These are phyloP conservation scores for Telmatochromis brichardi DNA, from an alignment of 2,113 vertebrate genomes.

Conservation along the genomic window DNA sequence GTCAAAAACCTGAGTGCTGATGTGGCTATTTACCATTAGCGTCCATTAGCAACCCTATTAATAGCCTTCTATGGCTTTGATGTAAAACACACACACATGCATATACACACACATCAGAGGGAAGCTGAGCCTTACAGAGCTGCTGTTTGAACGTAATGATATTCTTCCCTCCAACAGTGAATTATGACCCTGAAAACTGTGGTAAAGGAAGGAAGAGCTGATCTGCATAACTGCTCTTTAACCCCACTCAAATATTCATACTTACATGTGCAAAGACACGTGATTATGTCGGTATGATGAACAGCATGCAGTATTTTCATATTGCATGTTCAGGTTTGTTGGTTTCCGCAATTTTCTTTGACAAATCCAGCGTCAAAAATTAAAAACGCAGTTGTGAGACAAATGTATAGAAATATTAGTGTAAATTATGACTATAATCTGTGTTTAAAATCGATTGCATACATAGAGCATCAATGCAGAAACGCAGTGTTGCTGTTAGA, in stretches of 20 bases:
- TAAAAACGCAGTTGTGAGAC: not conserved
- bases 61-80: constrained; percentile 50
- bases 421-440: not conserved
- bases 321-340: not conserved
- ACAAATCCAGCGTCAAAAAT: not conserved
- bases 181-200: constrained; percentile 15
- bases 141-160: constrained; percentile 30
- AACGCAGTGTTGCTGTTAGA: accelerated
- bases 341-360: accelerated
- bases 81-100: constrained; percentile 22
- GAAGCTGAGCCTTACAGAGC: constrained; percentile 9
- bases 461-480: not conserved
- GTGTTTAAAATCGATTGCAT: not conserved
- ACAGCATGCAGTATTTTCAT: accelerated
- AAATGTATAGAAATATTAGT: not conserved
- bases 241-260: constrained; percentile 3
- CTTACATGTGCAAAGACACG: not conserved
- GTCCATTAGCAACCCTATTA: constrained; percentile 59
- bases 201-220: not conserved
- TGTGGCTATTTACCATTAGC: constrained; percentile 50
- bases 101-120: constrained; percentile 5
- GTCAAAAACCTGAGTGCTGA: constrained; percentile 54
- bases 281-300: not conserved
- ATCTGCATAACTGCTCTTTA: constrained; percentile 20
- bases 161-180: constrained; percentile 3